Conservation (phyloP, 2,888 invertebrate genomes). For the Leucophenga montana region DNA sequence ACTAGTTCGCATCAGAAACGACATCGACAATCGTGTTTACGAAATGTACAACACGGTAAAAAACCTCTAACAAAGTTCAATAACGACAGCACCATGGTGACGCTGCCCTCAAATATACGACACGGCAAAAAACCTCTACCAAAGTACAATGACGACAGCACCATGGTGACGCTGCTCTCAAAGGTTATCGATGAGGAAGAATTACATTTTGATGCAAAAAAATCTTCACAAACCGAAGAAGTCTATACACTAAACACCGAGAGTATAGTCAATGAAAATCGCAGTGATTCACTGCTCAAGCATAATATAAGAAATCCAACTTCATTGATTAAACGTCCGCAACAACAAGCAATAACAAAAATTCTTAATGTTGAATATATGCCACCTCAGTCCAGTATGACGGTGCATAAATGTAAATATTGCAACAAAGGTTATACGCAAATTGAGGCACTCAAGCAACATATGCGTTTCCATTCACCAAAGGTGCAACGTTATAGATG, state of each 20-base stretch:
- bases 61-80: background rate
- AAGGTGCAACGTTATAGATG: too few relatives aligned
- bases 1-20: conserved; percentile 48
- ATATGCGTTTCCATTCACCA: conserved; percentile 44
- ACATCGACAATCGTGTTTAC: background rate
- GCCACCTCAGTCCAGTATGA: background rate
- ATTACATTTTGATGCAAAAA: background rate
- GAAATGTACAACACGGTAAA: background rate
- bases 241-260: conserved; percentile 16
- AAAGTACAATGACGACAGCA: background rate
- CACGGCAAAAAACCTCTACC: background rate
- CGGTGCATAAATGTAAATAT: background rate
- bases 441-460: background rate
- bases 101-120: too few relatives aligned
- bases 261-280: background rate
- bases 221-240: background rate
- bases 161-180: background rate
- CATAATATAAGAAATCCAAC: background rate
- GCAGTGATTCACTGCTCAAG: conserved; percentile 13
- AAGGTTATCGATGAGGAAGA: background rate
- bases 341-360: background rate
- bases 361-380: background rate
- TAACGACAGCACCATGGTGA: background rate
- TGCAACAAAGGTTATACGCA: conserved; percentile 14
- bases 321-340: background rate